These are phyloP conservation scores for Stegodyphus dumicola DNA, from an alignment of 1,140 invertebrate genomes.

Conservation along the genomic window DNA sequence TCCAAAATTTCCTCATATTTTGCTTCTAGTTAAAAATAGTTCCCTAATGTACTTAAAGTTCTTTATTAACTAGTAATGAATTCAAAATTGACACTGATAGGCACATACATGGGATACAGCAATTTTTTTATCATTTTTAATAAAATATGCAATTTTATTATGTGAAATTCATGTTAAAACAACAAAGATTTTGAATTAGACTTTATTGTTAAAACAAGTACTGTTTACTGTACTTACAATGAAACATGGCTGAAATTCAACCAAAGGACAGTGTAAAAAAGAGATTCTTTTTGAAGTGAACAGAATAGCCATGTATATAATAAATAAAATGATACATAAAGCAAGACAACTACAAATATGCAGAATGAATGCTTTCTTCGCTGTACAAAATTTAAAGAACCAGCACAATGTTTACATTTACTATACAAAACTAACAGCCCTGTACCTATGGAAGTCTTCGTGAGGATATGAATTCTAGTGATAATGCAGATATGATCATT, in stretches of 20 bases:
- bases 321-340: constrained; percentile 45
- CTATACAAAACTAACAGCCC: constrained; percentile 40
- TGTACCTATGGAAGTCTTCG: not conserved
- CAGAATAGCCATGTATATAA: not conserved
- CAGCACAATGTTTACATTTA: not conserved
- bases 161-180: too few relatives aligned
- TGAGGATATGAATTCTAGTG: constrained; percentile 30
- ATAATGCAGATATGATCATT: constrained; percentile 27
- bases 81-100: too few relatives aligned
- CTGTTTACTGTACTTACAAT: not conserved
- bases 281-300: not conserved
- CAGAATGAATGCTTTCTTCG: constrained; percentile 5
- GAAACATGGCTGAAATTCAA: not conserved
- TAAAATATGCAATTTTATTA: too few relatives aligned
- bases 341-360: constrained; percentile 15
- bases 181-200: too few relatives aligned
- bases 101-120: too few relatives aligned
- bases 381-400: not conserved
- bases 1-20: too few relatives aligned
- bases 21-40: too few relatives aligned
- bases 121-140: too few relatives aligned
- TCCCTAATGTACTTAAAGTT: too few relatives aligned
- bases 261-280: too few relatives aligned
- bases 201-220: not conserved
- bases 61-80: too few relatives aligned